These are phyloP conservation scores for Rugalucina vietnamica DNA, from an alignment of 2,888 invertebrate species.

Conservation along the genomic window DNA sequence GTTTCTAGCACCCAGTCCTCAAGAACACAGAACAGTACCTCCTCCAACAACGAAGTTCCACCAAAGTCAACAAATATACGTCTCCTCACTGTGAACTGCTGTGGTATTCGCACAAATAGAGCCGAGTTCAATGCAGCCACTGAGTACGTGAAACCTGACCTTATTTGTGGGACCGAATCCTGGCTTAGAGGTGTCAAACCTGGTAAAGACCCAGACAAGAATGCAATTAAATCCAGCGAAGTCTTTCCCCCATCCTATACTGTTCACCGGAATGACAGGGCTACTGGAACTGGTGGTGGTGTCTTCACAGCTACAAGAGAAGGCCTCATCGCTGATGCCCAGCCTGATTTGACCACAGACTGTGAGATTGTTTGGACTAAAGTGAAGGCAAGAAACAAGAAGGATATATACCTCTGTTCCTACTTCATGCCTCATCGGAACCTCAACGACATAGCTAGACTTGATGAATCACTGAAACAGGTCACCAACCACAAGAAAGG, in stretches of 20 bases:
- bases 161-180: constrained; percentile 32
- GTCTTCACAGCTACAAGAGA: constrained; percentile 19
- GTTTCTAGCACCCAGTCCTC: background rate
- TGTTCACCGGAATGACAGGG: constrained; percentile 26
- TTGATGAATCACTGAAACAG: background rate
- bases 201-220: constrained; percentile 23
- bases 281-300: constrained; percentile 20
- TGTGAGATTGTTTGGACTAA: constrained; percentile 41
- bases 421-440: constrained; percentile 8
- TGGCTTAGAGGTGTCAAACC: constrained; percentile 28
- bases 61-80: background rate
- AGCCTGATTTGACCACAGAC: constrained; percentile 30
- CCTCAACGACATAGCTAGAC: background rate
- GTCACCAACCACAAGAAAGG: background rate
- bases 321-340: constrained; percentile 12
- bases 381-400: background rate
- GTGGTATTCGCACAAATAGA: constrained; percentile 14
- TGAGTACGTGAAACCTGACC: constrained; percentile 34
- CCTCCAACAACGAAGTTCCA: background rate
- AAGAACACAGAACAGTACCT: background rate
- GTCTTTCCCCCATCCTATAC: constrained; percentile 2
- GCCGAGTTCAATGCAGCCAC: constrained; percentile 25
- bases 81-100: constrained; percentile 11
- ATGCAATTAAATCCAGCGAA: constrained; percentile 29
- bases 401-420: background rate